A percentile compares a stretch with the other conserved stretches of the same genome.
Conservation (phyloP, 2,113 vertebrate species). For the Zosterops hypoxanthus region DNA sequence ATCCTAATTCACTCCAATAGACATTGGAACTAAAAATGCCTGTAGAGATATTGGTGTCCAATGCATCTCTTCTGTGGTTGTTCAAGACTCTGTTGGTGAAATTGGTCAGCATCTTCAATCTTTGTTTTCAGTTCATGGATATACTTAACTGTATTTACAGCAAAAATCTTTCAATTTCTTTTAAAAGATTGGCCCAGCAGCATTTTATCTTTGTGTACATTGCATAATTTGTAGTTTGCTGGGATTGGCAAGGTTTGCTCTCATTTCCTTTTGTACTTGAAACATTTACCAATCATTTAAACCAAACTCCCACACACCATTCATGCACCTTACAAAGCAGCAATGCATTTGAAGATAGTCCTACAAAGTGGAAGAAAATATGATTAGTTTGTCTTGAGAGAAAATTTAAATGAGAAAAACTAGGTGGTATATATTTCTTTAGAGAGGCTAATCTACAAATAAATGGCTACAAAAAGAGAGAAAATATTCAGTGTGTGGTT, state of each 20-base stretch:
- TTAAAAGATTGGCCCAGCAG: neutral
- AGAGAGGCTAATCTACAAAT: conserved; percentile 29
- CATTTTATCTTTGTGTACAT: neutral
- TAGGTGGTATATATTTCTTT: neutral
- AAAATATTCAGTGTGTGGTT: neutral
- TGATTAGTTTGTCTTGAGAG: neutral
- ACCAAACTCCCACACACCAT: neutral
- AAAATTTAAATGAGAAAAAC: conserved; percentile 24
- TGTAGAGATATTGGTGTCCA: neutral
- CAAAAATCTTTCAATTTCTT: neutral
- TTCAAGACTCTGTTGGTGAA: neutral
- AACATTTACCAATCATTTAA: conserved; percentile 12
- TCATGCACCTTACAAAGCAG: neutral
- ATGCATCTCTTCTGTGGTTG: fast-evolving
- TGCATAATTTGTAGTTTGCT: neutral
- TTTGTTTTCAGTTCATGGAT: neutral
- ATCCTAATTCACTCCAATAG: neutral
- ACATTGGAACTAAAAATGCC: fast-evolving
- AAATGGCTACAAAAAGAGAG: neutral
- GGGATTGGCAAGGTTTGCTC: neutral
- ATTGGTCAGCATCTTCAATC: neutral
- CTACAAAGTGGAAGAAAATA: conserved; percentile 35
- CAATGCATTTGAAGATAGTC: neutral
- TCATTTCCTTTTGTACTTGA: neutral
- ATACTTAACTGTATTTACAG: neutral